Conservation (phyloP, 1,140 invertebrate species). For the Dreissena polymorpha region DNA sequence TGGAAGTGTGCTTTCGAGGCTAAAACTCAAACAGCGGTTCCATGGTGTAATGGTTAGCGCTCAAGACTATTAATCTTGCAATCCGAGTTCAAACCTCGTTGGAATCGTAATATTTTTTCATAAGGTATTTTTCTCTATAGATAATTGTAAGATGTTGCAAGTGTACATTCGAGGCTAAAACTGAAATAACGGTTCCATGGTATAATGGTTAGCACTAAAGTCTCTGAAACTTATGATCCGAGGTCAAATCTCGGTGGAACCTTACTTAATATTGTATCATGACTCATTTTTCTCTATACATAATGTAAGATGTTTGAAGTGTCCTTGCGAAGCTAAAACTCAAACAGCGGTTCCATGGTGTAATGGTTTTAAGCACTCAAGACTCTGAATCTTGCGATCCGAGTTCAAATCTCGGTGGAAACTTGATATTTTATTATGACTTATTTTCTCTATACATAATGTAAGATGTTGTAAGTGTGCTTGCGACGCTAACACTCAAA, state of each 20-base stretch:
- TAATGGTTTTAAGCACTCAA: conserved; percentile 64
- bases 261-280: background rate
- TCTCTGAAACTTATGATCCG: background rate
- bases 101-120: background rate
- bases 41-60: conserved; percentile 63
- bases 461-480: conserved; percentile 40
- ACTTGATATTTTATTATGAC: no score
- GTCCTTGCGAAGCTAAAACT: background rate
- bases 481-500: background rate
- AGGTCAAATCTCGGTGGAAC: background rate
- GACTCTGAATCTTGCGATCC: conserved; percentile 63
- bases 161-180: background rate
- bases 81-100: conserved; percentile 54
- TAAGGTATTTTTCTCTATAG: background rate
- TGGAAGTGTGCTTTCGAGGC: no score
- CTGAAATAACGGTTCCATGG: background rate
- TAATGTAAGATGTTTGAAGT: background rate
- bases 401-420: conserved; percentile 64
- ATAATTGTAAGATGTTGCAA: background rate
- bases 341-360: conserved; percentile 59
- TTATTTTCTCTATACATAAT: no score
- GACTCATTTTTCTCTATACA: background rate
- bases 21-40: conserved; percentile 37
- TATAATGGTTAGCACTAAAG: background rate
- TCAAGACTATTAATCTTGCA: conserved; percentile 58